Percentiles rank a stretch among this genome's conserved stretches.
These are phyloP conservation scores for Gymnobelideus leadbeateri DNA, from an alignment of 2,113 vertebrate genomes.

Conservation along the genomic window DNA sequence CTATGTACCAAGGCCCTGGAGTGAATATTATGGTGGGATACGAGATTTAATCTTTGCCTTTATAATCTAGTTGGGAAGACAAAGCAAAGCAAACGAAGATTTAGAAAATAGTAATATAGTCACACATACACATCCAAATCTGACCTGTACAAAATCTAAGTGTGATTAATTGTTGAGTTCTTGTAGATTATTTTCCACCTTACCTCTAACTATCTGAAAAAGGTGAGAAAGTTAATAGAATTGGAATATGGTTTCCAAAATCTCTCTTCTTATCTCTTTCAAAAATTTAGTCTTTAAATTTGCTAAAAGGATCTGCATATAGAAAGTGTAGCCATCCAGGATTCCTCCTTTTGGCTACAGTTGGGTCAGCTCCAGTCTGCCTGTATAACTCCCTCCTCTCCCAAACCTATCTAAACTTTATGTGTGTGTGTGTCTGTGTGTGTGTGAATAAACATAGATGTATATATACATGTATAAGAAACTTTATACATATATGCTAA, in stretches of 20 bases:
- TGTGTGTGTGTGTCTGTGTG: too few species aligned
- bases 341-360: neutral
- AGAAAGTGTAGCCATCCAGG: neutral
- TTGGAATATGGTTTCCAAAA: neutral
- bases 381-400: neutral
- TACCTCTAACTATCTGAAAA: neutral
- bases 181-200: neutral
- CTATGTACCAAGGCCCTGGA: neutral
- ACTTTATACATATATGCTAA: neutral
- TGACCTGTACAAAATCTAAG: neutral
- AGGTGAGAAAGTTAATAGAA: neutral
- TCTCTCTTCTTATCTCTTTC: neutral
- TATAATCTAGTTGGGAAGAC: neutral
- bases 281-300: neutral
- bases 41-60: neutral
- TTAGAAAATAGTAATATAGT: neutral
- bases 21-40: neutral
- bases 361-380: neutral
- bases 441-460: too few species aligned
- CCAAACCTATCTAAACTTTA: neutral
- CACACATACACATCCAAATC: neutral
- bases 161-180: neutral
- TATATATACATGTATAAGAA: neutral
- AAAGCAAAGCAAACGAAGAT: neutral
- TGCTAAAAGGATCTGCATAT: neutral